Percentiles rank a stretch among this genome's conserved stretches.
Conservation (phyloP, 1,140 invertebrate species). For the Onthophagus taurus region DNA sequence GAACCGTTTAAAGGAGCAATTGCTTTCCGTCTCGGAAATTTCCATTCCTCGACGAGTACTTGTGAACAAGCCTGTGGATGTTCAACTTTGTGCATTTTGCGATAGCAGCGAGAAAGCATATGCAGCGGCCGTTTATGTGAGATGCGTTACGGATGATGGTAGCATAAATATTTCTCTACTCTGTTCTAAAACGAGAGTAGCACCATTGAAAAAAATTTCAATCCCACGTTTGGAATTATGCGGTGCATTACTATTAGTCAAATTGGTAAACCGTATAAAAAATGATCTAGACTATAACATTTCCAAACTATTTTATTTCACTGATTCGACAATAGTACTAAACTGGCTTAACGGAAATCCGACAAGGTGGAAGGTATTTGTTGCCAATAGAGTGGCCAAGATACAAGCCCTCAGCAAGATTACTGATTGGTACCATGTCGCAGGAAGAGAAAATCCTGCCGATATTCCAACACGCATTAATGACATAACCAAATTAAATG, state of each 20-base stretch:
- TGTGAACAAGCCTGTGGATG: not conserved
- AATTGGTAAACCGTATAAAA: too few species aligned
- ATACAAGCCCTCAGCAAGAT: conserved; percentile 1
- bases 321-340: conserved; percentile 4
- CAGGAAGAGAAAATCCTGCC: conserved; percentile 3
- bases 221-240: conserved; percentile 5
- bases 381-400: conserved; percentile 1
- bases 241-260: not conserved
- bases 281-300: too few species aligned
- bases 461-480: not conserved
- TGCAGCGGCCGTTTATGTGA: conserved; percentile 7
- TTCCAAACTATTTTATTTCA: too few species aligned
- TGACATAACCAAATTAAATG: not conserved
- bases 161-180: conserved; percentile 20
- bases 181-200: conserved; percentile 30
- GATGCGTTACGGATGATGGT: not conserved
- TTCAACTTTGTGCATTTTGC: conserved; percentile 26
- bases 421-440: conserved; percentile 1
- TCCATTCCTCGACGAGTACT: conserved; percentile 12
- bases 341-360: not conserved
- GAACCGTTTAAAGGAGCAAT: conserved; percentile 15
- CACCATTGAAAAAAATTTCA: conserved; percentile 33
- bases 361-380: conserved; percentile 1
- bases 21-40: conserved; percentile 15
- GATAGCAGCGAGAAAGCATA: conserved; percentile 24